Base-by-base conservation (phyloP, 1,140 invertebrate species). In the Diploscapter pachys region DNA sequence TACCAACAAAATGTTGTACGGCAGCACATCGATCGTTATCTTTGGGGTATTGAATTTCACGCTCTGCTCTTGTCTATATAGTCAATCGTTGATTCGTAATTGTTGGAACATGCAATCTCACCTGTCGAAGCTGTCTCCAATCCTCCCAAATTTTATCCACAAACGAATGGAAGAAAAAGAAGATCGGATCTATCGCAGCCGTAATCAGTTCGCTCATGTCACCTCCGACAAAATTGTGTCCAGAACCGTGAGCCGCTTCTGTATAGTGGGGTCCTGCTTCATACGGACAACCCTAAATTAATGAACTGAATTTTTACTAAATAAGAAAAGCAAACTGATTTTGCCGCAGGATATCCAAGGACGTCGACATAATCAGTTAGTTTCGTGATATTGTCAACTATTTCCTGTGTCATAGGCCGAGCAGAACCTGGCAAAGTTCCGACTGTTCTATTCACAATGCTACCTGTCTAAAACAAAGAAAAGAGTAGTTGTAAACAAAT, bases 211-310 rank as follows among this genome's bases (percentile, higher is more conserved):
- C 76, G 50, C 65, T 78, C 77, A 78, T 78, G 54, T 78, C 68
- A 13, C 77, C 70, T 59, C 77, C 77, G 9, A 78, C 77, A 51
- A 63, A 78, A 49, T 78, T 78, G 63, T 78, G 77, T n/a, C 73
- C 70, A 68, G 72, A 73, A 55, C 76, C 77, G 65, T 78, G 77
- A 54, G 77, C 69, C 31, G 67, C 78, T 73, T 78, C 77, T 2
- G 78, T 51, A 69, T 59, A 70, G 48, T 78, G 71, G 55, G 53
- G 77, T 50, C 68, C 69, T 48, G 76, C 66, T 50, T 63, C 9
- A 31, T 71, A 63, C 49, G 75, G 66, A 56, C 76, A 78, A 62
- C 75, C 75, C 69, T 77, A 31, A 31, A 31, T 1, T 31, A 31
- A 31, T 31, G 31, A 31, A 31, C 31, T 31, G 31, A 31, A 0